Evolutionary conservation across 1,140 invertebrate species (phyloP).

Genomic region (Caerostris extrusa): DNA sequence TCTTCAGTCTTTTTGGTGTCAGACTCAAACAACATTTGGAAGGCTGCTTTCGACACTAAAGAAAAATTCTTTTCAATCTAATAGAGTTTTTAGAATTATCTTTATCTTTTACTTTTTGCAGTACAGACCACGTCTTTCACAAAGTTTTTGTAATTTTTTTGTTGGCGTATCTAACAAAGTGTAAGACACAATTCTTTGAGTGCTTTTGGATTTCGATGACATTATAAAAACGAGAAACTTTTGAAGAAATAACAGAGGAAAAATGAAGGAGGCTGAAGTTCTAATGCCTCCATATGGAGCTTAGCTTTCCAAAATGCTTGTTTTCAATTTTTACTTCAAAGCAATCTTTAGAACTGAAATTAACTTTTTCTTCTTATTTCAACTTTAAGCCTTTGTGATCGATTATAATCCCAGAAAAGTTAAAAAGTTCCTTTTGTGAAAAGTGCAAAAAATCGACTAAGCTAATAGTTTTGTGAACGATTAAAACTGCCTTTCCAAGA

Average conservation of each 20-base stretch:
- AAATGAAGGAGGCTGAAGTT: background rate
- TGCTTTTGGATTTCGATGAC: slow-evolving; percentile 36
- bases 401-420: background rate
- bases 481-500: too few relatives aligned
- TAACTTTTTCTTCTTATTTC: background rate
- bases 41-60: background rate
- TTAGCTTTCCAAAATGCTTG: background rate
- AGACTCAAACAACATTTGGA: too few relatives aligned
- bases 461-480: too few relatives aligned
- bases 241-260: slow-evolving; percentile 35
- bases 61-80: background rate
- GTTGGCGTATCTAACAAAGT: background rate
- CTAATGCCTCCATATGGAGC: background rate
- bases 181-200: slow-evolving; percentile 11
- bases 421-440: background rate
- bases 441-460: too few relatives aligned
- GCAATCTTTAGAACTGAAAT: background rate
- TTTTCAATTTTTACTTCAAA: background rate
- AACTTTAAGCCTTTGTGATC: background rate
- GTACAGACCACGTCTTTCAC: background rate
- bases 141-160: background rate
- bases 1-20: too few relatives aligned
- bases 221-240: slow-evolving; percentile 29
- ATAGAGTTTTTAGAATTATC: background rate
- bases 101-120: background rate